phyloP scores from a whole-genome alignment of 2,888 invertebrate genomes.

The Acleris sparsana region DNA sequence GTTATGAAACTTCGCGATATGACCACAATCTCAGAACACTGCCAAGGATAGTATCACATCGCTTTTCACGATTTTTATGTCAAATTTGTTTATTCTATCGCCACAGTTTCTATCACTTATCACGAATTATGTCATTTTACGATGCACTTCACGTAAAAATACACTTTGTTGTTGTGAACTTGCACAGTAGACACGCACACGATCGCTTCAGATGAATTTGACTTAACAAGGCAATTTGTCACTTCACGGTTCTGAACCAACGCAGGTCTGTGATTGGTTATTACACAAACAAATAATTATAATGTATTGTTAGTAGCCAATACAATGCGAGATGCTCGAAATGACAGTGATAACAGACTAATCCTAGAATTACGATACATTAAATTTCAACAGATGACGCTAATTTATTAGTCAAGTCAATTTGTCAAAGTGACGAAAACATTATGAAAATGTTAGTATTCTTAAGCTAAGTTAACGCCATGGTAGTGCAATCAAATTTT shows the following conservation, averaged over 20 bases:
- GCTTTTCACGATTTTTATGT: slow-evolving; percentile 64
- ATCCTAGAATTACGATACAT: not conserved
- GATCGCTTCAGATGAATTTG: slow-evolving; percentile 33
- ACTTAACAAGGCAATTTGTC: slow-evolving; percentile 30
- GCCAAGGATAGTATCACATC: slow-evolving; percentile 83
- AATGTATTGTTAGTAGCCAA: slow-evolving; percentile 12
- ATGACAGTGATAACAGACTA: slow-evolving; percentile 17
- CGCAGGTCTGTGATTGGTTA: slow-evolving; percentile 18
- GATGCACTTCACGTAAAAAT: slow-evolving; percentile 72
- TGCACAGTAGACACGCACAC: slow-evolving; percentile 65
- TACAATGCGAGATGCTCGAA: not conserved
- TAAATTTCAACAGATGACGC: slow-evolving; percentile 29
- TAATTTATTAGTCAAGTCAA: slow-evolving; percentile 5
- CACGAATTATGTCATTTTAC: slow-evolving; percentile 79
- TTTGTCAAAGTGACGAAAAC: slow-evolving; percentile 10
- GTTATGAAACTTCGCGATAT: slow-evolving; percentile 76
- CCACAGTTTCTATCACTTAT: slow-evolving; percentile 64
- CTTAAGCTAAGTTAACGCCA: not conserved
- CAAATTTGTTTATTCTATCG: slow-evolving; percentile 56
- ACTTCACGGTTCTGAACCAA: slow-evolving; percentile 6
- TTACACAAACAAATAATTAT: slow-evolving; percentile 2
- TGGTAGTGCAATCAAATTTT: not conserved
- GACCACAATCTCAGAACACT: slow-evolving; percentile 83
- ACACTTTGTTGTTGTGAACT: slow-evolving; percentile 76
- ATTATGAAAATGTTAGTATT: slow-evolving; percentile 1